These are phyloP conservation scores for Pseudomyrmex concolor DNA, from an alignment of 1,140 invertebrate species.

Conservation along the genomic window DNA sequence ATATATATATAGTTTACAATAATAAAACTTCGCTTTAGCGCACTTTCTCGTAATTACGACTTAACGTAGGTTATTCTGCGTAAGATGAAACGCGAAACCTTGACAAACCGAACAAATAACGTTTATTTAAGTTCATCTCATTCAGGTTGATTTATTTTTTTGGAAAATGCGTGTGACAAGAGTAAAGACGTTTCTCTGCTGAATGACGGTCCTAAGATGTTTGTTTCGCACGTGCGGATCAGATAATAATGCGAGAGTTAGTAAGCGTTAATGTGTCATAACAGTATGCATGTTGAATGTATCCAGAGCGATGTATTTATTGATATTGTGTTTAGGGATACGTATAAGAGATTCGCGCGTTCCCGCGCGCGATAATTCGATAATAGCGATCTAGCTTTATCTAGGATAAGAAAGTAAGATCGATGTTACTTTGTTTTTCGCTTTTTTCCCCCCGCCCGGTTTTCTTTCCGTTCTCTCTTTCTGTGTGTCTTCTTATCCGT, in stretches of 20 bases:
- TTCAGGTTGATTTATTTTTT: constrained; percentile 56
- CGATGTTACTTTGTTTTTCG: constrained; percentile 71
- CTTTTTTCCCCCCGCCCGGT: not conserved
- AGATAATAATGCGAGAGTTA: constrained; percentile 71
- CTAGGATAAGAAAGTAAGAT: constrained; percentile 59
- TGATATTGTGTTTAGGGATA: constrained; percentile 70
- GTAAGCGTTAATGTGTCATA: constrained; percentile 76
- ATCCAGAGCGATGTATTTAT: constrained; percentile 77
- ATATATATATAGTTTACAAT: constrained; percentile 59
- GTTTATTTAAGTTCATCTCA: constrained; percentile 55
- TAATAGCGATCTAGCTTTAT: constrained; percentile 69
- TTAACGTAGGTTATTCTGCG: constrained; percentile 3
- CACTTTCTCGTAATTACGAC: constrained; percentile 17
- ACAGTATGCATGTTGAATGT: constrained; percentile 77
- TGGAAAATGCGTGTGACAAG: constrained; percentile 46
- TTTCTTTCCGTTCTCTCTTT: constrained; percentile 36
- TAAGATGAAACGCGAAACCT: not conserved
- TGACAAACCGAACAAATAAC: constrained; percentile 57
- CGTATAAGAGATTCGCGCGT: constrained; percentile 66
- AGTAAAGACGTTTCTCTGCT: not conserved
- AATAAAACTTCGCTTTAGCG: constrained; percentile 38
- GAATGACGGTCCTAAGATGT: constrained; percentile 62
- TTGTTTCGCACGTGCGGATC: constrained; percentile 48
- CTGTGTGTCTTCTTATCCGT: constrained; percentile 23
- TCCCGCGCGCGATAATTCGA: constrained; percentile 68